Conservation (phyloP, 1,140 invertebrate genomes). For the Anagrus nilaparvatae region DNA sequence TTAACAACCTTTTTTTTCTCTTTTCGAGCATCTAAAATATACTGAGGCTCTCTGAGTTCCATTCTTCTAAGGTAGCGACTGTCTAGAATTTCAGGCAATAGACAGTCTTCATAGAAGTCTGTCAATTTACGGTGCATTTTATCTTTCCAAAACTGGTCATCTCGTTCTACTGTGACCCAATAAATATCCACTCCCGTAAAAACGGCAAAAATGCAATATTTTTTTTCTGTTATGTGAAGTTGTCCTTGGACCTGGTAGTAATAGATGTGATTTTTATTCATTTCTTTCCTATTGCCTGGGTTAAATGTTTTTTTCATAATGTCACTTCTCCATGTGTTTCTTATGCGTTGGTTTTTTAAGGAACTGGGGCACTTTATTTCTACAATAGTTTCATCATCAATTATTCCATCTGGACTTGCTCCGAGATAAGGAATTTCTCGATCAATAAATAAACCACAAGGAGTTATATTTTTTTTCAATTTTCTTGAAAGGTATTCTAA, state of each 20-base stretch:
- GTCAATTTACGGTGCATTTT: constrained; percentile 15
- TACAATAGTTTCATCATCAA: constrained; percentile 26
- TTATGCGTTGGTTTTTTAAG: constrained; percentile 16
- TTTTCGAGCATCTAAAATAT: too few relatives aligned
- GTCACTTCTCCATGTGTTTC: not conserved
- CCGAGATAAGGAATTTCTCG: constrained; percentile 24
- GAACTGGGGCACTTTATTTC: constrained; percentile 32
- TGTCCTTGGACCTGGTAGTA: constrained; percentile 28
- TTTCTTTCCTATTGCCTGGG: not conserved
- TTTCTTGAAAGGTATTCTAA: too few relatives aligned
- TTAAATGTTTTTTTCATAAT: not conserved
- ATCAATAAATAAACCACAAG: constrained; percentile 36
- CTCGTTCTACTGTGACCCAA: constrained; percentile 12
- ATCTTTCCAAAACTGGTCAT: constrained; percentile 14
- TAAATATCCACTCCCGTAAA: constrained; percentile 24
- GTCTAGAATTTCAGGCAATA: constrained; percentile 19
- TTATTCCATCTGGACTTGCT: constrained; percentile 35
- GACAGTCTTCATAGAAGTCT: constrained; percentile 11
- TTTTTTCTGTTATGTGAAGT: constrained; percentile 18
- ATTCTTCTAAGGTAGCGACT: constrained; percentile 6
- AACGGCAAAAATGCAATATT: constrained; percentile 19
- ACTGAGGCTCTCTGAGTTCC: constrained; percentile 11
- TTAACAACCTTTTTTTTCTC: too few relatives aligned
- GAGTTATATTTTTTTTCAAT: too few relatives aligned
- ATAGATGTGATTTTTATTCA: constrained; percentile 21